Evolutionary conservation across 2,888 invertebrate genomes (phyloP).

Genomic region (Ennomos quercinarius): DNA sequence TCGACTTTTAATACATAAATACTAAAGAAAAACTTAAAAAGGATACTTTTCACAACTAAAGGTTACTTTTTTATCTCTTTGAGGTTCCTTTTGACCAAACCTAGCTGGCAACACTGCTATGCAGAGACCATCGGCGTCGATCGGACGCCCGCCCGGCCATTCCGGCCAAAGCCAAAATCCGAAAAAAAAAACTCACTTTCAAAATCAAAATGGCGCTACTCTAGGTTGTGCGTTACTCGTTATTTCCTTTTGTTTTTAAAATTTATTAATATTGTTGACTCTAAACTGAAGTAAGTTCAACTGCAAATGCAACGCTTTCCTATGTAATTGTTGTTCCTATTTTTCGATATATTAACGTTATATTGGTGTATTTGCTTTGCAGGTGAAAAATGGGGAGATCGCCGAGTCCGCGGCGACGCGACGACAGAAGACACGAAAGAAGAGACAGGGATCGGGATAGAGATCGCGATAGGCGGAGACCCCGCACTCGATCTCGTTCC

Average conservation of each 20-base stretch:
- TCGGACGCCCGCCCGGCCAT: too few relatives aligned
- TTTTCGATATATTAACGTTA: not conserved
- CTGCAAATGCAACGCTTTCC: not conserved
- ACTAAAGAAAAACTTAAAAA: too few relatives aligned
- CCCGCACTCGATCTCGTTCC: conserved; percentile 73
- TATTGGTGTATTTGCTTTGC: conserved; percentile 24
- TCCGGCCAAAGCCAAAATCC: too few relatives aligned
- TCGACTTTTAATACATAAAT: too few relatives aligned
- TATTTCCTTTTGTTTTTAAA: conserved; percentile 69
- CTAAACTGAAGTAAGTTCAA: conserved; percentile 66
- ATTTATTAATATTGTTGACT: conserved; percentile 70
- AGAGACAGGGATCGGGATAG: conserved; percentile 72
- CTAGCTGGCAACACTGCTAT: too few relatives aligned
- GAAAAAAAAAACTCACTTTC: conserved; percentile 49
- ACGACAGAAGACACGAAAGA: conserved; percentile 65
- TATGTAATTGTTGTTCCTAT: not conserved
- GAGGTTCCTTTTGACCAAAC: too few relatives aligned
- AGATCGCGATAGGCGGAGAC: conserved; percentile 73
- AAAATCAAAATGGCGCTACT: conserved; percentile 81
- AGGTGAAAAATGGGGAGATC: conserved; percentile 76
- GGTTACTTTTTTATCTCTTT: too few relatives aligned
- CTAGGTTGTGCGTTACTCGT: conserved; percentile 68
- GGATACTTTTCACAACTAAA: too few relatives aligned
- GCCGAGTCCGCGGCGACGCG: conserved; percentile 80
- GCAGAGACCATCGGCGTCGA: too few relatives aligned